Evolutionary conservation across 37 sponge, comb jelly and placozoan species (phyloP).

Genomic region (Chondrilla cf. caribensis): DNA sequence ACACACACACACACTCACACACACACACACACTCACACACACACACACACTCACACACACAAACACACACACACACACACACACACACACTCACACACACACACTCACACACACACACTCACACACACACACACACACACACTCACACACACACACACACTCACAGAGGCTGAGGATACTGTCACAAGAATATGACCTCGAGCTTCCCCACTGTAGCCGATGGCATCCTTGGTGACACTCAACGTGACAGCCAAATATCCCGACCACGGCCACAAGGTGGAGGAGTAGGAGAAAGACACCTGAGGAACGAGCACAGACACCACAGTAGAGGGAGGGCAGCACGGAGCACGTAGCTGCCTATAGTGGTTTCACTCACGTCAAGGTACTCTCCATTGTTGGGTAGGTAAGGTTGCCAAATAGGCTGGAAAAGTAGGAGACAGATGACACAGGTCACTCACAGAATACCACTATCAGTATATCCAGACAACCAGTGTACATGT

Average conservation of each 20-base stretch:
- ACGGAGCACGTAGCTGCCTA: no score
- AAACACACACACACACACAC: no score
- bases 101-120: no score
- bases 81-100: no score
- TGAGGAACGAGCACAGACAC: background rate
- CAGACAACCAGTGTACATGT: no score
- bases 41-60: no score
- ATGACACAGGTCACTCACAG: background rate
- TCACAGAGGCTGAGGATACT: slow-evolving; percentile 44
- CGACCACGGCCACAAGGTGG: slow-evolving; percentile 97
- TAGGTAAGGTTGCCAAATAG: slow-evolving; percentile 84
- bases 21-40: no score
- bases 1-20: no score
- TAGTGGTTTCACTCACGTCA: slow-evolving; percentile 43
- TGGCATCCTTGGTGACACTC: slow-evolving; percentile 61
- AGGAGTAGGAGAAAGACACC: slow-evolving; percentile 83
- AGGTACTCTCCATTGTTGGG: slow-evolving; percentile 62
- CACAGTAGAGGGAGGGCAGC: no score
- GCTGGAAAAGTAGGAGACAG: slow-evolving; percentile 33
- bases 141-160: background rate
- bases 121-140: no score
- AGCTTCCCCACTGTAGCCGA: slow-evolving; percentile 48
- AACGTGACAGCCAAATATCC: slow-evolving; percentile 88
- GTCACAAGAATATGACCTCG: slow-evolving; percentile 79
- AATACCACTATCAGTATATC: background rate